Conservation (phyloP, 2,113 vertebrate species). For the Ceyx melanurus region DNA sequence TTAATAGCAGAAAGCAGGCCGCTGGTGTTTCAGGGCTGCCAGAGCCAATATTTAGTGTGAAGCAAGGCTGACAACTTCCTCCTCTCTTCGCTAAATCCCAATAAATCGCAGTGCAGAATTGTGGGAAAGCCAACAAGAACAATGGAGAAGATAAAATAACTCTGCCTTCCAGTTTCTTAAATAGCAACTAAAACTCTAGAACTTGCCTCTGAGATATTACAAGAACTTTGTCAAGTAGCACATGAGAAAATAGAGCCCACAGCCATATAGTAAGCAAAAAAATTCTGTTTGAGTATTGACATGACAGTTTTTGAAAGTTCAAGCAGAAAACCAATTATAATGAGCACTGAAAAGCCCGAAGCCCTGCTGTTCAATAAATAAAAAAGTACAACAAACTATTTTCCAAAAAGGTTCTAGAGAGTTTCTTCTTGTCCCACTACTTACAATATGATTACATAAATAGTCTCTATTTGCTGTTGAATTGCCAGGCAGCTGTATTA, state of each 20-base stretch:
- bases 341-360: conserved; percentile 86
- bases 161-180: conserved; percentile 66
- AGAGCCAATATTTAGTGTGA: neutral
- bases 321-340: conserved; percentile 94
- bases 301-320: conserved; percentile 93
- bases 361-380: conserved; percentile 87
- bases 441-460: conserved; percentile 89
- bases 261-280: conserved; percentile 86
- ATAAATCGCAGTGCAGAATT: neutral
- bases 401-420: conserved; percentile 84
- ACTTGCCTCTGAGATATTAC: conserved; percentile 86
- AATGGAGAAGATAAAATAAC: conserved; percentile 56
- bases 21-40: neutral
- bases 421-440: conserved; percentile 85
- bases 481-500: conserved; percentile 88
- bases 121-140: neutral
- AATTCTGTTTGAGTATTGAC: conserved; percentile 92
- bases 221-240: conserved; percentile 89
- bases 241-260: conserved; percentile 85
- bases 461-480: conserved; percentile 89
- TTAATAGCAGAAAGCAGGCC: neutral
- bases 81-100: neutral
- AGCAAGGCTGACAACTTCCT: conserved; percentile 2
- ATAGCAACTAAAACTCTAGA: conserved; percentile 76
- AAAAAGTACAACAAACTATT: conserved; percentile 86